Evolutionary conservation across 2,888 invertebrate species (phyloP), one percentile per base, ranked within the genome.

Genomic region (Achlya flavicornis): DNA sequence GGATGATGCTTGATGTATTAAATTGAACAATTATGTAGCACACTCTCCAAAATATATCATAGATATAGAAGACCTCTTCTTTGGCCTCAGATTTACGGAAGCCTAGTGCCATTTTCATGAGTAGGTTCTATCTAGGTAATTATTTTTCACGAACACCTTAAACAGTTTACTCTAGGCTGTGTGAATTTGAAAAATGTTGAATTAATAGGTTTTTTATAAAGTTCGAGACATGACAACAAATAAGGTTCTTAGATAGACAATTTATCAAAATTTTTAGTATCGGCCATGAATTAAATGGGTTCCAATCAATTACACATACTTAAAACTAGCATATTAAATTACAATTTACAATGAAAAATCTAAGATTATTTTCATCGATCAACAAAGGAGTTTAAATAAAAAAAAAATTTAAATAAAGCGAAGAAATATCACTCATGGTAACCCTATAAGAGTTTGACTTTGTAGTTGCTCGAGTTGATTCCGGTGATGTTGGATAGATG

Each of bases 401-500:
- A 7, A 35, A n/a, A 14, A 14, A 14, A 19, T 19, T 53, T 53
- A 19, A 19, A 53, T 53, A 53, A 53, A 53, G 53, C 53, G 53
- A 53, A 53, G 19, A 19, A 10, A 16, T 59, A 59, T 59, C 60
- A 60, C 60, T 60, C 5, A 41, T 60, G 41, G 41, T 41, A 59
- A 59, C 57, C 61, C 61, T 58, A n/a, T 14, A 61, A 14, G 58
- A 57, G 46, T 63, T 63, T 61, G 63, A 65, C 65, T 62, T n/a
- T 61, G 61, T 35, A 58, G 71, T 75, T 70, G 71, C 75, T 77
- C 61, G 65, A 74, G 68, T 77, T 71, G 67, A 70, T 66, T 62
- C 63, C 64, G 57, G 62, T 67, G 63, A 62, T 66, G 66, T 64
- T 73, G 66, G 62, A 71, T 63, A 79, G 76, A 77, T 78, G 78